A percentile compares a stretch with the other conserved stretches of the same genome.
These are phyloP conservation scores for Australoheros scitulus DNA, from an alignment of 2,113 vertebrate genomes.

Conservation along the genomic window DNA sequence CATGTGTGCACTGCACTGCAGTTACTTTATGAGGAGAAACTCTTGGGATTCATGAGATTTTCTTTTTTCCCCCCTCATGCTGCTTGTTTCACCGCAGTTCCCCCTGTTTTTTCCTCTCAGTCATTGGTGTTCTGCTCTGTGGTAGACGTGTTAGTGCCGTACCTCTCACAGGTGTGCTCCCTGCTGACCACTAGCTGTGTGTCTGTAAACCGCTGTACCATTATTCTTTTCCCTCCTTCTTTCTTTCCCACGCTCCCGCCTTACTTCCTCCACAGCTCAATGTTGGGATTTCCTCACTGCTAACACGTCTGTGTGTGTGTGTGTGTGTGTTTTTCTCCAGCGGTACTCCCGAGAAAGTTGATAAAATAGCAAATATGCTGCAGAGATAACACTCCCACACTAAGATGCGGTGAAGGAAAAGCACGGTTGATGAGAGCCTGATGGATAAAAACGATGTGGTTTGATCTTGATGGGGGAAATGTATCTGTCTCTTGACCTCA, in stretches of 20 bases:
- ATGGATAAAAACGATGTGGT: constrained; percentile 17
- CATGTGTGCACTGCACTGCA: background rate
- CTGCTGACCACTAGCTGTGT: constrained; percentile 20
- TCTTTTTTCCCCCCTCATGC: constrained; percentile 4
- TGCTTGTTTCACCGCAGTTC: background rate
- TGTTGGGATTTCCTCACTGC: constrained; percentile 65
- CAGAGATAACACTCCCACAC: constrained; percentile 42
- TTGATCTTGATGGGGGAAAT: constrained; percentile 20
- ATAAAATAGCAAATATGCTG: constrained; percentile 47
- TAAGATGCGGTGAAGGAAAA: background rate
- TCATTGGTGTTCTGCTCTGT: constrained; percentile 16
- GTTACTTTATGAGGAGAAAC: constrained; percentile 41
- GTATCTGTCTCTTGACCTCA: constrained; percentile 26
- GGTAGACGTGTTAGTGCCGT: background rate
- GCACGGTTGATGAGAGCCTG: background rate
- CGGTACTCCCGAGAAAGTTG: constrained; percentile 13
- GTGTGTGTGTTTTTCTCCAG: constrained; percentile 7
- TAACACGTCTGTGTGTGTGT: constrained; percentile 20
- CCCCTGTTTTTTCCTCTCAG: background rate
- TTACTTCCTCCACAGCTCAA: constrained; percentile 25
- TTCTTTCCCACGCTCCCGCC: constrained; percentile 67
- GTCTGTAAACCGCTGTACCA: background rate
- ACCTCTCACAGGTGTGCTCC: constrained; percentile 61
- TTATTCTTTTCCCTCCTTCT: constrained; percentile 19
- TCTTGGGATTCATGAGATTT: constrained; percentile 9